Evolutionary conservation across 2,113 vertebrate species (phyloP), one percentile per base, ranked within the genome.

Genomic region (Tiliqua scincoides): DNA sequence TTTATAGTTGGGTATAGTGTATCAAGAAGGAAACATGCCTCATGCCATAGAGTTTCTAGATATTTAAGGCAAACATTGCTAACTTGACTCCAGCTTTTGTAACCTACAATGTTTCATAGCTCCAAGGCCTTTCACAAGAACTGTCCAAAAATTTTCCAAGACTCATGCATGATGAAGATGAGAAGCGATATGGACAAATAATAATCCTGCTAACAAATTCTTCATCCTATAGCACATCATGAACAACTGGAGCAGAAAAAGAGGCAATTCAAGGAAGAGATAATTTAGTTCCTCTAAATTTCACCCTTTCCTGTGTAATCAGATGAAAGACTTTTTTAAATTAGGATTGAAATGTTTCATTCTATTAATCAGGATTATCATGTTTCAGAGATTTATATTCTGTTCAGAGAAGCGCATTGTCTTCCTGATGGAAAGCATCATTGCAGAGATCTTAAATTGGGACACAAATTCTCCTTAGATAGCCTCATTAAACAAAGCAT

Each of bases 71-170:
- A 65, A 78, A 23, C 63, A 86, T 37, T 8, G 40, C 37, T n/a
- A 88, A 35, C 2, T 57, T 4, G 62, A 70, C 25, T 85, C 4
- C 1, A 57, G 27, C 7, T 90, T 89, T 88, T 88, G 32, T 73
- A 5, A 57, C 0, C 1, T 59, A 1, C 71, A 74, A 68, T 75
- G 11, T 67, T 73, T 82, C 73, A 75, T 17, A 23, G 72, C 48
- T 30, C 61, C 74, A 82, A 87, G 71, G 79, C 80, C 40, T 79
- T 43, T 79, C 21, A 40, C 15, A 79, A 74, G 23, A 2, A 0
- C 32, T 87, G 72, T 78, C 25, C 75, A 87, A 72, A 37, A 88
- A 85, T 12, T 37, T 40, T 79, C 81, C 70, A 32, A 76, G 0
- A 52, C 32, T 74, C 54, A n/a, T n/a, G 30, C 2, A 54, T 79